Evolutionary conservation across 2,888 invertebrate genomes (phyloP), one percentile per base, ranked within the genome.

Genomic region (Opisthograptis luteolata): DNA sequence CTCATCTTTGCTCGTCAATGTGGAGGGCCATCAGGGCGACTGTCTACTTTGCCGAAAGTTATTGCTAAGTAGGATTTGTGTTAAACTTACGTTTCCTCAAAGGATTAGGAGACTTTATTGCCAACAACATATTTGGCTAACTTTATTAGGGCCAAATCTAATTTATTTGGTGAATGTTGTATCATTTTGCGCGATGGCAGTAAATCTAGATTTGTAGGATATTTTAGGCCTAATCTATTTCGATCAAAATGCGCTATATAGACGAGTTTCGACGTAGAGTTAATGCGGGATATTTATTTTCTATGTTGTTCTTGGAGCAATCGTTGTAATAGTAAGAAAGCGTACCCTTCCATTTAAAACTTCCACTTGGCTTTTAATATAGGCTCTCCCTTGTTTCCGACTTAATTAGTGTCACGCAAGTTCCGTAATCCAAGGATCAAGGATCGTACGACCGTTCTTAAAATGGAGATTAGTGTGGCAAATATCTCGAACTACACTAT

Each of bases 381-480:
- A 85, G 85, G 85, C 83, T 84, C 76, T 84, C 77, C 81, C 86
- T 82, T 89, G 89, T 89, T 89, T 83, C 90, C 88, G 76, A 87
- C 87, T 89, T 88, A 89, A 90, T 90, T 89, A 89, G 88, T 87
- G 86, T 87, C 89, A 90, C 88, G 89, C 89, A 89, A 88, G 88
- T 87, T 87, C 86, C 82, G 73, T 90, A 90, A 90, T 90, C 89
- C 89, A 76, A 85, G 89, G 88, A 86, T 87, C 73, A 82, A 78
- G 81, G 79, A 81, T 84, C 78, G 82, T 76, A 85, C 86, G 82
- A 84, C 87, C 86, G 88, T 88, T 88, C 89, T 89, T 90, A 87
- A 90, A 90, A 89, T 88, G 87, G 88, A 88, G 89, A 90, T 89
- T 89, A 90, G 86, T 82, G 74, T 68, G 81, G 84, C 82, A 83